Conservation (phyloP, 30 jellyfish, hydroid and myxozoan species). For the Hydra vulgaris region DNA sequence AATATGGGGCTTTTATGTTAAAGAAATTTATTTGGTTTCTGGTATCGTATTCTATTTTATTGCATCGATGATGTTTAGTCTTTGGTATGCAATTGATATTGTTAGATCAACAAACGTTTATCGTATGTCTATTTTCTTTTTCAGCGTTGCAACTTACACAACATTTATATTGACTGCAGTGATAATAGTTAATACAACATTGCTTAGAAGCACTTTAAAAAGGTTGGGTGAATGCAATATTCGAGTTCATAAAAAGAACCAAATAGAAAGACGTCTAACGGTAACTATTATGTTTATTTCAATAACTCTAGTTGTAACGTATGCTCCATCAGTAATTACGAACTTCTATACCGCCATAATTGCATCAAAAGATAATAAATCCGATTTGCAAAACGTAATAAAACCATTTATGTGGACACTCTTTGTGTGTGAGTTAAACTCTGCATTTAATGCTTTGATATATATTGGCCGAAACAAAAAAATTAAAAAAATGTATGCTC, state of each 20-base stretch:
- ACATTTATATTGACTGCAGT: background rate
- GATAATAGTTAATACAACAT: background rate
- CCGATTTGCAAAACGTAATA: background rate
- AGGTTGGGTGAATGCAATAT: background rate
- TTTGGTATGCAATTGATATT: background rate
- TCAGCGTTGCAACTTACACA: background rate
- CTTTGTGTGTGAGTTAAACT: background rate
- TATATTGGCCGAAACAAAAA: background rate
- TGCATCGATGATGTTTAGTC: background rate
- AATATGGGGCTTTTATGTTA: background rate
- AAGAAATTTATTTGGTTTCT: background rate
- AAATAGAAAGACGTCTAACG: background rate
- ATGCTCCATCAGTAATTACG: background rate
- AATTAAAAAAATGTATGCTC: background rate
- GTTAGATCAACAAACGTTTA: background rate
- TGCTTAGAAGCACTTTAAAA: background rate
- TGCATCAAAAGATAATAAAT: background rate
- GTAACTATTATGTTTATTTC: background rate
- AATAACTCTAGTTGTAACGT: background rate
- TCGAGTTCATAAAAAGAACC: background rate
- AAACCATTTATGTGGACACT: background rate
- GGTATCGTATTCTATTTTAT: background rate
- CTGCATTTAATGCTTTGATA: background rate
- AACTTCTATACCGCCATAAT: background rate
- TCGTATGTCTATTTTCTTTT: background rate